These are phyloP conservation scores for Ips nitidus DNA, from an alignment of 1,140 invertebrate species.

Conservation along the genomic window DNA sequence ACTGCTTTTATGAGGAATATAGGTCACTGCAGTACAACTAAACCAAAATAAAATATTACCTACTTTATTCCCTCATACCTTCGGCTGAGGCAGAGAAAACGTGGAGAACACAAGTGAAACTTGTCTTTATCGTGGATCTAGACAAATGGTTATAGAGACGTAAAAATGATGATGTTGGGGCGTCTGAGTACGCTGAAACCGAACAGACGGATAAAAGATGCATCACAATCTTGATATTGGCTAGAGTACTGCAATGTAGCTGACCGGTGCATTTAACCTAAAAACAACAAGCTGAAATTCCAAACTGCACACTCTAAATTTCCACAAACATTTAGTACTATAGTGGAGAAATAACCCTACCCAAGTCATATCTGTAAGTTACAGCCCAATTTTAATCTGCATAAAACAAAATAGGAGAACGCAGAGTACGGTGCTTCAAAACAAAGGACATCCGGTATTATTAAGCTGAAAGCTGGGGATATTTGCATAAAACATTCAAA, in stretches of 20 bases:
- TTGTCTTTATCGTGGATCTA: slow-evolving; percentile 15
- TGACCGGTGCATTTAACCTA: too few relatives aligned
- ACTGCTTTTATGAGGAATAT: not conserved
- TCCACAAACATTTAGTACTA: too few relatives aligned
- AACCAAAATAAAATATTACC: not conserved
- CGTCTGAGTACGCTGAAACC: not conserved
- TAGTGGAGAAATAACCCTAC: too few relatives aligned
- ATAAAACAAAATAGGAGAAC: slow-evolving; percentile 4
- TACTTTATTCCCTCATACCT: not conserved
- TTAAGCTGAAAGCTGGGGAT: not conserved
- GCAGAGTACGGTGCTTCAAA: slow-evolving; percentile 8
- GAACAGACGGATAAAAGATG: too few relatives aligned
- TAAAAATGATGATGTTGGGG: slow-evolving; percentile 11
- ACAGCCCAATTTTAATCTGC: too few relatives aligned
- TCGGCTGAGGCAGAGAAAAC: not conserved
- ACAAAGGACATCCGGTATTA: slow-evolving; percentile 3
- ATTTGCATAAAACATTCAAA: slow-evolving; percentile 27
- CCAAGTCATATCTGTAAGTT: too few relatives aligned
- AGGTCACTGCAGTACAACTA: not conserved
- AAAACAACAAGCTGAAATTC: too few relatives aligned
- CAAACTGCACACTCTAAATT: too few relatives aligned
- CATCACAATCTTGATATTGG: too few relatives aligned
- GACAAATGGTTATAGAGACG: slow-evolving; percentile 15
- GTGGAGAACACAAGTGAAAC: slow-evolving; percentile 1
- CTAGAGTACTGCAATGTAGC: too few relatives aligned